Conservation (phyloP, 1,140 invertebrate genomes). For the Kradibia gibbosae region DNA sequence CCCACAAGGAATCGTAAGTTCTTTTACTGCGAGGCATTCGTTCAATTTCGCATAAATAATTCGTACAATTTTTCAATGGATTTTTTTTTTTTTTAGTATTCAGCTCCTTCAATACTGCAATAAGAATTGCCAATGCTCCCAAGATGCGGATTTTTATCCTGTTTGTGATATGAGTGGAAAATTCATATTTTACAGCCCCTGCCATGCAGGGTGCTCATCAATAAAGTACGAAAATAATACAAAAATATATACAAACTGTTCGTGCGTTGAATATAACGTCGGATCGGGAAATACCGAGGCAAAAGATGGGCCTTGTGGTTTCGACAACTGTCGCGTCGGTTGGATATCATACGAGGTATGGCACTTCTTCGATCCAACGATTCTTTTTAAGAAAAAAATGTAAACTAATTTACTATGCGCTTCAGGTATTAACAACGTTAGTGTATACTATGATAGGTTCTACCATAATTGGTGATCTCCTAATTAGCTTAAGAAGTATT, state of each 20-base stretch:
- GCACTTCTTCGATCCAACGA: not conserved
- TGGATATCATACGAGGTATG: conserved; percentile 74
- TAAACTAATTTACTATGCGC: not conserved
- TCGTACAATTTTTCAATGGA: not conserved
- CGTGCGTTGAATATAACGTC: conserved; percentile 66
- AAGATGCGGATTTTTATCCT: conserved; percentile 77
- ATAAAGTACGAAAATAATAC: conserved; percentile 63
- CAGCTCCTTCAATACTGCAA: conserved; percentile 75
- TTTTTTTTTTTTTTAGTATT: conserved; percentile 52
- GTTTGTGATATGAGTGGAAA: conserved; percentile 76
- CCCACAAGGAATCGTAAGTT: conserved; percentile 62
- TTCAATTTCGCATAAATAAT: no score
- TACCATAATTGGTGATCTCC: conserved; percentile 73
- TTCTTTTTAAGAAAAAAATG: not conserved
- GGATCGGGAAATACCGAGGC: conserved; percentile 63
- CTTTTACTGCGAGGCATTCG: not conserved
- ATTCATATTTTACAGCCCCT: conserved; percentile 79
- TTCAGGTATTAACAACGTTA: conserved; percentile 59
- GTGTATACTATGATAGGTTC: conserved; percentile 63
- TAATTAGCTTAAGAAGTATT: conserved; percentile 75
- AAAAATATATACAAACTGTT: conserved; percentile 73
- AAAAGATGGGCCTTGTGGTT: conserved; percentile 74
- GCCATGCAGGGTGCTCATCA: conserved; percentile 79
- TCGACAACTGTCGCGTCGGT: conserved; percentile 70
- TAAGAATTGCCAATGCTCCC: conserved; percentile 76